Evolutionary conservation across 2,113 vertebrate genomes (phyloP).

Genomic region (Anarrhichthys ocellatus): DNA sequence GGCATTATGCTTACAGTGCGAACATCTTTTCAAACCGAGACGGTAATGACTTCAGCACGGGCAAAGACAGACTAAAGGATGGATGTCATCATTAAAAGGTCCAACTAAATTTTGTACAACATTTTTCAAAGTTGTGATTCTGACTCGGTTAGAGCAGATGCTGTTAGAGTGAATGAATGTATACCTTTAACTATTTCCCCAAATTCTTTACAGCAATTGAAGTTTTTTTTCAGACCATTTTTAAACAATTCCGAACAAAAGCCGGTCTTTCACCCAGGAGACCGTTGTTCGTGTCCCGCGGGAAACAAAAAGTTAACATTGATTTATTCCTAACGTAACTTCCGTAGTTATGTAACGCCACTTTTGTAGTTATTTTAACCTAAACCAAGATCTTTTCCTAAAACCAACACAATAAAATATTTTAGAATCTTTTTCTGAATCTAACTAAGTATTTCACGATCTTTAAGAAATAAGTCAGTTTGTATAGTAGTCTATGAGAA

Average conservation of each 20-base stretch:
- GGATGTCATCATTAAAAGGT: neutral
- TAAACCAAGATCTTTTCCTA: neutral
- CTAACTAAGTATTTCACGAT: too few relatives aligned
- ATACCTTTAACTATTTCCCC: neutral
- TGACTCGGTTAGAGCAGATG: neutral
- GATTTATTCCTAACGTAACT: neutral
- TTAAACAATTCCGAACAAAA: neutral
- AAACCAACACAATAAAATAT: too few relatives aligned
- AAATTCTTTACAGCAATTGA: neutral
- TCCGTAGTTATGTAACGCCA: neutral
- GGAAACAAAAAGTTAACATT: neutral
- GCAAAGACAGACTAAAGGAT: neutral
- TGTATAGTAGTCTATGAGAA: too few relatives aligned
- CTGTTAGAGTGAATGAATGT: neutral
- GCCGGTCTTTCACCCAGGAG: too few relatives aligned
- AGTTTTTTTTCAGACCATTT: neutral
- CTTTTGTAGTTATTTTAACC: neutral
- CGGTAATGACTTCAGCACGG: conserved; percentile 4
- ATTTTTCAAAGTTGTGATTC: neutral
- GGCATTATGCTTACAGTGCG: neutral
- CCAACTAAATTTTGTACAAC: neutral
- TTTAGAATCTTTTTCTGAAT: too few relatives aligned
- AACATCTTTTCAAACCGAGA: conserved; percentile 18
- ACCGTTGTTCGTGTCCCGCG: too few relatives aligned
- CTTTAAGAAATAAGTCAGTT: too few relatives aligned